These are phyloP conservation scores for Etheostoma cragini DNA, from an alignment of 2,113 vertebrate genomes.

Conservation along the genomic window DNA sequence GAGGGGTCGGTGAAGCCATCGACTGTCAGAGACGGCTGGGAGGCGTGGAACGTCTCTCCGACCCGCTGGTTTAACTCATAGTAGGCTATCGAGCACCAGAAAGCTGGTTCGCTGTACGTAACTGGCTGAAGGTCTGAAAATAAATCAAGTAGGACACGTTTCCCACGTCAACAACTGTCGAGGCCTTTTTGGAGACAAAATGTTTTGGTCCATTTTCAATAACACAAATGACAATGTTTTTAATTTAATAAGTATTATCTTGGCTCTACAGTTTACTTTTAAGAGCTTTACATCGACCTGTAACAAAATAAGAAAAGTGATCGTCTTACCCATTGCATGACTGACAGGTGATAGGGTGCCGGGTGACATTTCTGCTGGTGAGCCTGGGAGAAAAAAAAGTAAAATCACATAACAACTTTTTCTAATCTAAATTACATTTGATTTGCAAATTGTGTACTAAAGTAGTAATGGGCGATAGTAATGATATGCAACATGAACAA, in stretches of 20 bases:
- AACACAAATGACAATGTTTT: not conserved
- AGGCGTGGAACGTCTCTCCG: constrained; percentile 98
- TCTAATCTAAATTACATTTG: not conserved
- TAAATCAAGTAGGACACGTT: not conserved
- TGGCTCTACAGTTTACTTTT: not conserved
- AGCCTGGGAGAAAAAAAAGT: constrained; percentile 83
- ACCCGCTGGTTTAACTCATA: constrained; percentile 98
- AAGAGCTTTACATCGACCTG: not conserved
- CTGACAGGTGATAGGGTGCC: constrained; percentile 95
- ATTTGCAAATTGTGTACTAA: not conserved
- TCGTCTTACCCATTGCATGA: constrained; percentile 90
- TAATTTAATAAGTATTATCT: not conserved
- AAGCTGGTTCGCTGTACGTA: constrained; percentile 96
- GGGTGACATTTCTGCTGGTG: constrained; percentile 97
- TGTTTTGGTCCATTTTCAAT: not conserved
- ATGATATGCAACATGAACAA: too few relatives aligned
- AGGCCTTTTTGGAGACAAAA: not conserved
- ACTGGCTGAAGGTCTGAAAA: constrained; percentile 94
- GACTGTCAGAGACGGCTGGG: constrained; percentile 96
- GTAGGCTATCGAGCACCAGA: constrained; percentile 99
- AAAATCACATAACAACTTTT: not conserved
- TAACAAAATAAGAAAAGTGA: not conserved
- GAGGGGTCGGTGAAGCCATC: constrained; percentile 99
- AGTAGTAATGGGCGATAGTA: too few relatives aligned
- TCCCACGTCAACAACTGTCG: not conserved